Percentiles rank a stretch among this genome's conserved stretches.
Conservation (phyloP, 2,888 invertebrate species). For the Cetonia aurata region DNA sequence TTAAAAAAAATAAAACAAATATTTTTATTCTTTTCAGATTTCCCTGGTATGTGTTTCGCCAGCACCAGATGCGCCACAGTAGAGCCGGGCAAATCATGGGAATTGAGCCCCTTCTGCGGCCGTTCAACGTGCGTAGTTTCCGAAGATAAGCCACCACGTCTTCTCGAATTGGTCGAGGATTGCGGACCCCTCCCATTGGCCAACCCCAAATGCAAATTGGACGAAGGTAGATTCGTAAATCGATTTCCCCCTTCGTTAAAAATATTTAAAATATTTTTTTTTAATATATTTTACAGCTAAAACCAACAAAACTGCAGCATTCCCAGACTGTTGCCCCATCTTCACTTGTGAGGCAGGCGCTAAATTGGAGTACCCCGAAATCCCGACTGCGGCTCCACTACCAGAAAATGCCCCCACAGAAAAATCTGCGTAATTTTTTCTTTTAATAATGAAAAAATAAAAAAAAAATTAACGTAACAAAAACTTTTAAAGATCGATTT, state of each 20-base stretch:
- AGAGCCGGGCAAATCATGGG: constrained; percentile 88
- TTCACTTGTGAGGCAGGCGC: constrained; percentile 90
- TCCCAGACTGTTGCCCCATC: constrained; percentile 87
- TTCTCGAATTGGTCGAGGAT: constrained; percentile 88
- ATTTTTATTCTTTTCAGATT: constrained; percentile 71
- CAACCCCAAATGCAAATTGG: constrained; percentile 90
- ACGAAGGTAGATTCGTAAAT: constrained; percentile 65
- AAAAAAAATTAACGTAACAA: no score
- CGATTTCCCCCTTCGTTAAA: constrained; percentile 1
- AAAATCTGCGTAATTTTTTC: constrained; percentile 42
- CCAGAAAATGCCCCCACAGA: constrained; percentile 56
- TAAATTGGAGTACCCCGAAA: constrained; percentile 88
- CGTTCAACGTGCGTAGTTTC: constrained; percentile 87
- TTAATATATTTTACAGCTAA: constrained; percentile 72
- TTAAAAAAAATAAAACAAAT: background rate
- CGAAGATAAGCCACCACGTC: constrained; percentile 80
- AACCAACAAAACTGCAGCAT: constrained; percentile 90
- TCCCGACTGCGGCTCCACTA: constrained; percentile 69
- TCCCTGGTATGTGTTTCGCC: constrained; percentile 92
- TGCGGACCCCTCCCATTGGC: constrained; percentile 90
- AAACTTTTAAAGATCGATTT: no score
- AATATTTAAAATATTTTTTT: background rate
- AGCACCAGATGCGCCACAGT: constrained; percentile 91
- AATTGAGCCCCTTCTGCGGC: constrained; percentile 91
- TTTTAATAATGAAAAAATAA: background rate